Evolutionary conservation across 2,888 invertebrate species (phyloP), one percentile per base, ranked within the genome.

Genomic region (Meta bourneti): DNA sequence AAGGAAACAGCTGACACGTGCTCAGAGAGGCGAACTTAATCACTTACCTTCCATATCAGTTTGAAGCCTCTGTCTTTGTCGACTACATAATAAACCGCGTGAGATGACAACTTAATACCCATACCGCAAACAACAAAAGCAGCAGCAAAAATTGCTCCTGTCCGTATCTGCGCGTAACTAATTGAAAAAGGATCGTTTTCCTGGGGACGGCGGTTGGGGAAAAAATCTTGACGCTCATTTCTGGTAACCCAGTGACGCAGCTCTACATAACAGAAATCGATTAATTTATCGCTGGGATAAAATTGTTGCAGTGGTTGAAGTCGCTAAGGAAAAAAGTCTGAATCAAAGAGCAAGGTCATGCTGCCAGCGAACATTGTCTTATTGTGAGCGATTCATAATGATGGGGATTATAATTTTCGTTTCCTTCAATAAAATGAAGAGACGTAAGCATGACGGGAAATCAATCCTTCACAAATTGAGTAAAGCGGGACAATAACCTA

Each of bases 21-120:
- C 61, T 75, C 49, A 72, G 34, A 79, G 19, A 77, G 6, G 13
- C 7, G 16, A 90, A 69, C 19, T 20, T 74, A 86, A 90, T 85
- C 61, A 80, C 91, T 83, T 83, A 91, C 91, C 82, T 91, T 87
- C 91, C 91, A 91, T 82, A 91, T 72, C 77, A 91, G 54, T 6
- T 16, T 34, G 74, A 91, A 83, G 74, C 87, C 91, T 20, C 54
- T 71, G 82, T 91, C 78, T 72, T 91, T 87, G 75, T 87, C 82
- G 69, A 87, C 78, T 54, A 91, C 82, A 87, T 91, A 91, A 91
- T 91, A 91, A 75, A 91, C 87, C 11, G 75, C 91, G 52, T 91
- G 91, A 77, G 87, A 52, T 83, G 91, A 91, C 91, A 91, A 82
- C 70, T 91, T 91, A 82, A 91, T 91, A 61, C 91, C 91, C 91